phyloP scores from a whole-genome alignment of 2,113 vertebrate species.

The Tragulus kanchil region DNA sequence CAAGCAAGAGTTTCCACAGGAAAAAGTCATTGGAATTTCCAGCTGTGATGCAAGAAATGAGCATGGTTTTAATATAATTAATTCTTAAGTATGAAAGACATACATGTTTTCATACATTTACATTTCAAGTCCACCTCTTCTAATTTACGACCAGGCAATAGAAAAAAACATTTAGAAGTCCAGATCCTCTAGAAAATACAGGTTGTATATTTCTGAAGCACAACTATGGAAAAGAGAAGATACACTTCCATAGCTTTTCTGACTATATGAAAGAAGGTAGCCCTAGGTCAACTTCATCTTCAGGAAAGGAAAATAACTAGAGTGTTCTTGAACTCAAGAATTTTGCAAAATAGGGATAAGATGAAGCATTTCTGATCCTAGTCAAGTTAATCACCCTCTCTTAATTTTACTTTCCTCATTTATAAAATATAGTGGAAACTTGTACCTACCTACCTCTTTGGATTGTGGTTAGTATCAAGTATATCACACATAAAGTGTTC shows the following conservation, averaged over 20 bases:
- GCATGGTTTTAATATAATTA: neutral
- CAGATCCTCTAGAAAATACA: neutral
- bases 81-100: neutral
- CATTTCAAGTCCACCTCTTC: neutral
- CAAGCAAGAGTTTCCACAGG: neutral
- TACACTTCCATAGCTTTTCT: neutral
- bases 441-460: neutral
- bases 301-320: neutral
- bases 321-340: neutral
- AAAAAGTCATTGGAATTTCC: constrained; percentile 19
- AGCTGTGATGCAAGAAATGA: neutral
- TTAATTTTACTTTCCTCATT: constrained; percentile 16
- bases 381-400: neutral
- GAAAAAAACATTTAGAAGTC: neutral
- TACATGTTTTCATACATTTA: neutral
- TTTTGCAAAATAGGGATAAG: accelerated
- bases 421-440: neutral
- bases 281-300: neutral
- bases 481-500: neutral
- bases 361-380: neutral
- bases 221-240: neutral
- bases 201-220: neutral
- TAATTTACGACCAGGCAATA: neutral
- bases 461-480: neutral
- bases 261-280: neutral